Evolutionary conservation across 2,113 vertebrate species (phyloP).

Genomic region (Sapayoa aenigma): DNA sequence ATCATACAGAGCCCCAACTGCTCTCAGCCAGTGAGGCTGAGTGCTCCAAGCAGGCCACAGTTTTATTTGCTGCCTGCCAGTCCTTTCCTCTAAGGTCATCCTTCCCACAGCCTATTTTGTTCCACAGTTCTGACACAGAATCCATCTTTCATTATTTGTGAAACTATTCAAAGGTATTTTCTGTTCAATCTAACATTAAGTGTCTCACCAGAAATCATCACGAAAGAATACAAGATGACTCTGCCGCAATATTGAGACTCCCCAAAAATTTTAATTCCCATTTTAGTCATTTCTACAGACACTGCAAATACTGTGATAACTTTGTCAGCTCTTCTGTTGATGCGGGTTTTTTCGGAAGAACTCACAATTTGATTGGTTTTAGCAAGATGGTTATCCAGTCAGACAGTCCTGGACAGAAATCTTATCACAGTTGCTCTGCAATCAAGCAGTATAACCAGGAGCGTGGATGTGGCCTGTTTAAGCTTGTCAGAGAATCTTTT

Average conservation of each 20-base stretch:
- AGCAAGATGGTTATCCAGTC: background rate
- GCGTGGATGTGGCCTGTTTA: background rate
- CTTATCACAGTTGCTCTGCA: background rate
- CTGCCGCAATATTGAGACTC: background rate
- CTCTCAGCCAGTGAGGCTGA: background rate
- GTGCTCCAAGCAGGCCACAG: background rate
- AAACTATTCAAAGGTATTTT: background rate
- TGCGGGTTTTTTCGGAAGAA: background rate
- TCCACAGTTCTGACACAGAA: background rate
- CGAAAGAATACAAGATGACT: background rate
- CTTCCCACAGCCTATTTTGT: background rate
- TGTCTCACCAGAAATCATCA: background rate
- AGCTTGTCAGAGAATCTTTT: background rate
- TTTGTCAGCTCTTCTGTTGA: background rate
- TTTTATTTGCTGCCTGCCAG: background rate
- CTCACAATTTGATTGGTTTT: background rate
- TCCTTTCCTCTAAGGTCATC: background rate
- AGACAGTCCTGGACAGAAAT: background rate
- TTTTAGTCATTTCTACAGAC: background rate
- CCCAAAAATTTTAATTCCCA: background rate
- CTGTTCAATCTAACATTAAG: background rate
- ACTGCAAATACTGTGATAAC: background rate
- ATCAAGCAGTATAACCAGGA: background rate
- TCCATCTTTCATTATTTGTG: rapidly evolving
- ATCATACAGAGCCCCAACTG: background rate